Evolutionary conservation across 2,797 vertebrate genomes (phyloP).

Genomic region (Columba guinea): DNA sequence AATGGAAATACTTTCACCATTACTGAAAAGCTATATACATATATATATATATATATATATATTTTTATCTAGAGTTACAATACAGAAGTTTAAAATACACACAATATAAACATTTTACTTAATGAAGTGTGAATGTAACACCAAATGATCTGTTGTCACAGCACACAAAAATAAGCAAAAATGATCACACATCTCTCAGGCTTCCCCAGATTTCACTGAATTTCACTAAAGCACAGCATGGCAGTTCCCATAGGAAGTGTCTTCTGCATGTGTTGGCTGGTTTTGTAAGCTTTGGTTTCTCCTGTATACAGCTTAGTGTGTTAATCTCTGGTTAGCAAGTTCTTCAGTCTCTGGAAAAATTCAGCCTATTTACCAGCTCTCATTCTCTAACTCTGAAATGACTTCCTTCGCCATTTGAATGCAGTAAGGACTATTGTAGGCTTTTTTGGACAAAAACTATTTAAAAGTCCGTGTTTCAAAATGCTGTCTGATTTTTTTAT

Average conservation of each 20-base stretch:
- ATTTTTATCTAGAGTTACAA: not conserved
- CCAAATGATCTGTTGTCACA: not conserved
- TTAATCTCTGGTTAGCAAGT: not conserved
- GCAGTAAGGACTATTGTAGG: not conserved
- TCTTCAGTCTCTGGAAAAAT: not conserved
- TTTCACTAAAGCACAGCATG: not conserved
- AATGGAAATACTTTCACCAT: not conserved
- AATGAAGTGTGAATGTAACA: not conserved
- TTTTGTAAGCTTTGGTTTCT: not conserved
- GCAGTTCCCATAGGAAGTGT: not conserved
- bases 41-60: too few relatives aligned
- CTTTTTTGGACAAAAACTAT: not conserved
- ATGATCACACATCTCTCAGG: not conserved
- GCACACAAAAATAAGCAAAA: not conserved
- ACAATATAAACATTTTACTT: not conserved
- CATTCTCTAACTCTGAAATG: not conserved
- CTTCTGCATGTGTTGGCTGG: not conserved
- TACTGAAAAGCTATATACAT: not conserved
- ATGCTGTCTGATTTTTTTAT: not conserved
- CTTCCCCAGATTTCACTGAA: not conserved
- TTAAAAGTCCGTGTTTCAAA: not conserved
- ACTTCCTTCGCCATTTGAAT: not conserved
- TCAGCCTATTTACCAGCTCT: not conserved
- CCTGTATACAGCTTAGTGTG: not conserved
- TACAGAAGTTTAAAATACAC: not conserved